Evolutionary conservation across 2,888 invertebrate species (phyloP).

Genomic region (Drosophila pseudotalamancana): DNA sequence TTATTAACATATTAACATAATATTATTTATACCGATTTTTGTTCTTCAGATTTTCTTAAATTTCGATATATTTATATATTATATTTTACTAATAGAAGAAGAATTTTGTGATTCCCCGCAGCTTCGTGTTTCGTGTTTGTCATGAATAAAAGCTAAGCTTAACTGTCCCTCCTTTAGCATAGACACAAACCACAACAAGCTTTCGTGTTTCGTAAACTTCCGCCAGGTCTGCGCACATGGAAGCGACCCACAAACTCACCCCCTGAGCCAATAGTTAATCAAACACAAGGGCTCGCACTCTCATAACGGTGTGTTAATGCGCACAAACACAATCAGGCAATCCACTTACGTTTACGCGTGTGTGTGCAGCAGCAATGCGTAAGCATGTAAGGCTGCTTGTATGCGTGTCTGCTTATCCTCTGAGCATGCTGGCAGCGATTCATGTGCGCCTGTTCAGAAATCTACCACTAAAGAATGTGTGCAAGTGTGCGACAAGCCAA

Average conservation of each 20-base stretch:
- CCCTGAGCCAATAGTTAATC: background rate
- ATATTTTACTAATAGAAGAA: too few relatives aligned
- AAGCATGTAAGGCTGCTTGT: constrained; percentile 17
- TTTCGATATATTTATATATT: too few relatives aligned
- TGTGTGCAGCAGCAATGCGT: constrained; percentile 35
- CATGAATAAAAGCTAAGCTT: background rate
- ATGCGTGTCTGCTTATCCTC: constrained; percentile 18
- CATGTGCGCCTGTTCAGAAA: constrained; percentile 73
- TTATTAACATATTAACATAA: too few relatives aligned
- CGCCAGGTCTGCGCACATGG: too few relatives aligned
- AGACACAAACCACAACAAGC: constrained; percentile 30
- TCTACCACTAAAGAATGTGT: constrained; percentile 82
- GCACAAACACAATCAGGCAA: constrained; percentile 5
- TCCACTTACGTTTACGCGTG: constrained; percentile 12
- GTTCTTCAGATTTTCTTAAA: too few relatives aligned
- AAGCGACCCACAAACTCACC: background rate
- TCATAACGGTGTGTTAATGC: background rate
- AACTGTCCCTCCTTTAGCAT: constrained; percentile 1
- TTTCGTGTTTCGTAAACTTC: too few relatives aligned
- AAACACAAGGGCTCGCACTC: background rate
- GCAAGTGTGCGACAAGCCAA: constrained; percentile 63
- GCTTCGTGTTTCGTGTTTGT: too few relatives aligned
- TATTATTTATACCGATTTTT: too few relatives aligned
- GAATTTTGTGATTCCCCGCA: too few relatives aligned
- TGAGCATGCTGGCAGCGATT: constrained; percentile 28